Evolutionary conservation across 2,797 vertebrate genomes (phyloP).

Genomic region (Gephyroberyx darwinii): DNA sequence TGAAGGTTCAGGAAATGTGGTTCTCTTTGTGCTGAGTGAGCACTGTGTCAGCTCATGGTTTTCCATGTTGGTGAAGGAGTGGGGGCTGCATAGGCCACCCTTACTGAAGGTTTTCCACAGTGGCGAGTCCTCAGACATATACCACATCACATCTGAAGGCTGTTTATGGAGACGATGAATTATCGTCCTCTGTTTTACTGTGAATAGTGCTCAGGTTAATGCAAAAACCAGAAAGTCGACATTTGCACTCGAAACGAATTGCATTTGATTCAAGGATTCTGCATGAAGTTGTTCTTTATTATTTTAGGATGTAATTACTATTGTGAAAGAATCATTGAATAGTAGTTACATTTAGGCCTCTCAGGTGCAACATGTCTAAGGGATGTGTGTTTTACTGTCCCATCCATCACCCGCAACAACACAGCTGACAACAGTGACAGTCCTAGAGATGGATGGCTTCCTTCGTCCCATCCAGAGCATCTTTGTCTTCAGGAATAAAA

Average conservation of each 20-base stretch:
- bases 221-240: conserved; percentile 53
- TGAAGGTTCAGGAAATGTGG: conserved; percentile 73
- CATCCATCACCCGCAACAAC: conserved; percentile 51
- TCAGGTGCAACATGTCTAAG: conserved; percentile 22
- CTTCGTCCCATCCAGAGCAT: conserved; percentile 58
- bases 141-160: conserved; percentile 59
- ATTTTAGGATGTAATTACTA: conserved; percentile 34
- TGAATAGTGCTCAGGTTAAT: conserved; percentile 50
- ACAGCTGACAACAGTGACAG: conserved; percentile 48
- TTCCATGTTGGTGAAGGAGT: conserved; percentile 76
- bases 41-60: conserved; percentile 72
- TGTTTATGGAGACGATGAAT: conserved; percentile 79
- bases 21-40: conserved; percentile 75
- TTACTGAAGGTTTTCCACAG: conserved; percentile 78
- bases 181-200: conserved; percentile 56
- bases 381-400: conserved; percentile 40
- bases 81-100: conserved; percentile 69
- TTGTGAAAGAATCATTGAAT: background rate
- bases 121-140: conserved; percentile 73
- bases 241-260: background rate
- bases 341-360: conserved; percentile 7
- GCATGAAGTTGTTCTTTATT: background rate
- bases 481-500: conserved; percentile 47
- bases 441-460: conserved; percentile 66
- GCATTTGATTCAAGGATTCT: background rate